Evolutionary conservation across 1,140 invertebrate species (phyloP).

Genomic region (Cyphomyrmex costatus): DNA sequence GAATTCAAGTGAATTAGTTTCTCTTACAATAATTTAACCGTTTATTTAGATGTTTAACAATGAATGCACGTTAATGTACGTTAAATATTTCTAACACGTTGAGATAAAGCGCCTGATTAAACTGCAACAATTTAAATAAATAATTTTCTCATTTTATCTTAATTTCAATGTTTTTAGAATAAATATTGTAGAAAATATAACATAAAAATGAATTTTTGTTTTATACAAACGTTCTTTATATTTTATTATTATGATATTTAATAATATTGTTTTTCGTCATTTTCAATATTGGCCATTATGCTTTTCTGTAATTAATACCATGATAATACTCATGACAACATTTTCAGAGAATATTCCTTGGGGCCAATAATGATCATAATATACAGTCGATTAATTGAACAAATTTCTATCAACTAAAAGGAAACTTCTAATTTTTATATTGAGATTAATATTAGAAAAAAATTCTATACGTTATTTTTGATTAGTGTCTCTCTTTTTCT

Average conservation of each 20-base stretch:
- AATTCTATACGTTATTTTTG: background rate
- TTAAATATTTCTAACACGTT: constrained; percentile 3
- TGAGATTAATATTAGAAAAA: background rate
- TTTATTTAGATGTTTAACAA: background rate
- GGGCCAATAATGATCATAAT: background rate
- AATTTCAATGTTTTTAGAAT: constrained; percentile 29
- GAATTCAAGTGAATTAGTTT: constrained; percentile 19
- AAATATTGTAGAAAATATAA: constrained; percentile 37
- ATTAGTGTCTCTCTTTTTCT: background rate
- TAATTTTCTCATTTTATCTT: constrained; percentile 53
- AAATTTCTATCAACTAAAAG: constrained; percentile 2
- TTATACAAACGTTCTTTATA: background rate
- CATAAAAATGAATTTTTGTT: constrained; percentile 26
- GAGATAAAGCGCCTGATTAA: constrained; percentile 7
- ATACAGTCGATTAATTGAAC: background rate
- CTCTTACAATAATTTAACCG: background rate
- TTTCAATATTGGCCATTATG: background rate
- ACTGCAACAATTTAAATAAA: background rate
- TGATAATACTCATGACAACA: background rate
- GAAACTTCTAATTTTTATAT: background rate
- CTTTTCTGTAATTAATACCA: background rate
- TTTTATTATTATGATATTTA: constrained; percentile 21
- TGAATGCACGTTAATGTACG: background rate
- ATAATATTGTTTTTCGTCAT: background rate
- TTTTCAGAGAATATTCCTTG: background rate